Base-by-base conservation (phyloP, 1,140 invertebrate genomes). In the Phocides pigmalion region DNA sequence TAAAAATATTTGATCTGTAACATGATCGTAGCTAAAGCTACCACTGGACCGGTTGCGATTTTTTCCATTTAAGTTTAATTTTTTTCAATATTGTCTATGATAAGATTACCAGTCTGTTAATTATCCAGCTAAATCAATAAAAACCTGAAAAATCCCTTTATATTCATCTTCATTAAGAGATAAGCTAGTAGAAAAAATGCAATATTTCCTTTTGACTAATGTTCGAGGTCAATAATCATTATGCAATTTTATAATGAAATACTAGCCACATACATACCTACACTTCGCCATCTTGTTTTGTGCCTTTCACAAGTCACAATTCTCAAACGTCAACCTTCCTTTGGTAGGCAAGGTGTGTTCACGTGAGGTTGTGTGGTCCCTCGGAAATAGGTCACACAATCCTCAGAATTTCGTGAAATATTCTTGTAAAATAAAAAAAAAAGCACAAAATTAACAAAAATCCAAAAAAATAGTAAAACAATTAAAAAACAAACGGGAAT, bases 361-460 rank as follows among this genome's bases (percentile, higher is more conserved):
- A 92, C 91, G 91, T 84, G 90, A 92, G 89, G 93, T 94, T 93
- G 93, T 94, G 92, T 93, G 88, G 88, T 89, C 85, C 86, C 87
- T 89, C 85, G 82, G 89, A 89, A 93, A 93, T 93, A 94, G 94
- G 94, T 94, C 94, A 95, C 95, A 96, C 95, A 96, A 96, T 95
- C 95, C 94, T 95, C 94, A 91, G 89, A 93, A 94, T 94, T 93
- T 94, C 93, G 94, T 95, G 94, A 94, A 94, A 93, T 95, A 95
- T 95, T 94, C 93, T 93, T 93, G 91, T 93, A 94, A 95, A 94
- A 95, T 94, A 93, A 93, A 93, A 93, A 94, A 95, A 95, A 95
- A 94, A 93, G 93, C 90, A 93, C 93, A 93, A 94, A 91, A 88
- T 84, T 81, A 81, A 85, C 86, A 93, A 94, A 95, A 94, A 93